Percentiles rank a stretch among this genome's conserved stretches.
Conservation (phyloP, 2,888 invertebrate species). For the Anagyrus pseudococci region DNA sequence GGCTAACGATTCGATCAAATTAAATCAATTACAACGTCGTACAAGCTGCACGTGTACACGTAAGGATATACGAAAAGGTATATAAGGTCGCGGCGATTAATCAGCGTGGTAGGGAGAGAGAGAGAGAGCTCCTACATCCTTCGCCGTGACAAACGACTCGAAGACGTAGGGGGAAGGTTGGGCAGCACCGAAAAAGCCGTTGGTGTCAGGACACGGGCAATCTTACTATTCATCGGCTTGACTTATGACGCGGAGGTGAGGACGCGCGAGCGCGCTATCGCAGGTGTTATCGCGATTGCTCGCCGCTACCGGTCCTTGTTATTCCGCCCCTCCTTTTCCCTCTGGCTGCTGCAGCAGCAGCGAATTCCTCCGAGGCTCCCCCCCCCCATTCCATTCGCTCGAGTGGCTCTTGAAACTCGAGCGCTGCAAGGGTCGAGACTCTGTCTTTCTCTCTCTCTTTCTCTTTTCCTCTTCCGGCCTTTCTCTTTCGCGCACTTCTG, state of each 20-base stretch:
- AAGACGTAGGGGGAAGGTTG: background rate
- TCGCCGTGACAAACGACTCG: constrained; percentile 10
- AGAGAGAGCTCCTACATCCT: background rate
- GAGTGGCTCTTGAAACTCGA: background rate
- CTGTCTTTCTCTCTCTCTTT: too few species aligned
- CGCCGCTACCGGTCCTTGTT: background rate
- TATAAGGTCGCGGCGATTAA: background rate
- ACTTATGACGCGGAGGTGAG: constrained; percentile 24
- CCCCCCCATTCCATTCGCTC: too few species aligned
- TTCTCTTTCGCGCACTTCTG: too few species aligned
- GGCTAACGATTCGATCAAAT: background rate
- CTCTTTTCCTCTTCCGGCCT: too few species aligned
- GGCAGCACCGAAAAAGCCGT: constrained; percentile 6
- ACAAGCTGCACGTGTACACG: background rate
- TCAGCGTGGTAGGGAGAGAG: constrained; percentile 3
- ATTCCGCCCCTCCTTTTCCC: too few species aligned
- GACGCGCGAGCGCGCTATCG: constrained; percentile 6
- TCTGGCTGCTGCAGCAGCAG: too few species aligned
- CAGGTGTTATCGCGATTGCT: constrained; percentile 25
- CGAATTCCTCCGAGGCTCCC: background rate
- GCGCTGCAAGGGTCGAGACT: too few species aligned
- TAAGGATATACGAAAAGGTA: background rate
- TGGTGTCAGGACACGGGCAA: constrained; percentile 10
- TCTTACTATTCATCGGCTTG: constrained; percentile 18
- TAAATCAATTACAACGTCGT: background rate